Evolutionary conservation across 2,888 invertebrate species (phyloP).

Genomic region (Coenonympha arcania): DNA sequence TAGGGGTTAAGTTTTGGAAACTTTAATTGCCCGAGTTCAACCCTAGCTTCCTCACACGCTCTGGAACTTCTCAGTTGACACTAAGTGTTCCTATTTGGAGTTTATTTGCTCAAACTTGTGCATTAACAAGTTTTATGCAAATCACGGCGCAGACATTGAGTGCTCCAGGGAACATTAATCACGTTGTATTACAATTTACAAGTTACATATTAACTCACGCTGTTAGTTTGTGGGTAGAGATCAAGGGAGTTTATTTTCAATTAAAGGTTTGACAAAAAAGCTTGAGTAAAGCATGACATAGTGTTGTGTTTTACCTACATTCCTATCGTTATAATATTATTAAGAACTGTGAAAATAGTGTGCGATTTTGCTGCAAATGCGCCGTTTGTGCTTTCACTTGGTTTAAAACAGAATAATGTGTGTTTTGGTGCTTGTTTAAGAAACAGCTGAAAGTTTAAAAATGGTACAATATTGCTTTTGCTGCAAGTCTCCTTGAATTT

Average conservation of each 20-base stretch:
- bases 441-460: too few species aligned
- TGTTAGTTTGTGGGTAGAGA: not conserved
- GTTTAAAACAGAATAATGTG: too few species aligned
- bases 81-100: slow-evolving; percentile 16
- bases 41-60: slow-evolving; percentile 6
- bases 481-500: too few species aligned
- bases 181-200: slow-evolving; percentile 35
- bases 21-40: slow-evolving; percentile 7
- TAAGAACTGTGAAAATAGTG: too few species aligned
- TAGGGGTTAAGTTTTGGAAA: slow-evolving; percentile 3
- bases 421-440: too few species aligned
- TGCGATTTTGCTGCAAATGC: too few species aligned
- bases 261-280: not conserved
- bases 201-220: not conserved
- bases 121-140: slow-evolving; percentile 69
- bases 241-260: not conserved
- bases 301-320: too few species aligned
- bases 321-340: too few species aligned
- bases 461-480: too few species aligned
- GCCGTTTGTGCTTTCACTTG: too few species aligned
- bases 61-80: slow-evolving; percentile 15
- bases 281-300: too few species aligned
- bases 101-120: slow-evolving; percentile 44
- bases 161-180: slow-evolving; percentile 62
- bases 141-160: slow-evolving; percentile 61